Evolutionary conservation across 2,888 invertebrate genomes (phyloP), one percentile per base, ranked within the genome.

Genomic region (Tenthredo notha): DNA sequence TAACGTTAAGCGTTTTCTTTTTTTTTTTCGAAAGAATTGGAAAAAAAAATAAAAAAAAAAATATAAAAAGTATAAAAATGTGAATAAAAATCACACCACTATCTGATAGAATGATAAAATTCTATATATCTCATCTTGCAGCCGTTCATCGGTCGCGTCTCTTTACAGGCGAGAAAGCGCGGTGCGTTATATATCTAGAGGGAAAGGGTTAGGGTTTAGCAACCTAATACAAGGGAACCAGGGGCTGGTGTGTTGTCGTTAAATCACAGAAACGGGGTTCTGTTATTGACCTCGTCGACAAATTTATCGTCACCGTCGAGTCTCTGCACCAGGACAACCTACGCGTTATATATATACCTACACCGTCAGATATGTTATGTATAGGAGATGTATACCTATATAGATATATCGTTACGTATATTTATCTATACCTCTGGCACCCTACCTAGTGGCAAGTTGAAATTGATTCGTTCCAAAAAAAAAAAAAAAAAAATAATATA

Each of bases 231-330:
- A 54, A n/a, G 54, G 9, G 54, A 78, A 78, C n/a, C 77, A 40
- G 78, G 58, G 78, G 58, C 58, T 58, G 58, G 37, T 58, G 25
- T 80, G 78, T 80, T 80, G 78, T 92, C 92, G 92, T 93, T 93
- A 93, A 93, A 93, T 93, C 93, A 92, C 91, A 91, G 92, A 92
- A 92, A 92, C 92, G 92, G 91, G 78, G 91, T 91, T 91, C 93
- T 93, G 93, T 92, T 93, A 93, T 93, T 92, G 93, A 93, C 93
- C 93, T 90, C 90, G 89, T 87, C 90, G 92, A 92, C 93, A 93
- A 93, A 93, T 93, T 93, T 93, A 93, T 92, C 91, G 92, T 91
- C 92, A 89, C 87, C 89, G 88, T 47, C 90, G 84, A 85, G 90
- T 88, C 89, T 80, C 58, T 61, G 40, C 58, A 61, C 54, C 50